A percentile compares a stretch with the other conserved stretches of the same genome.
Evolutionary conservation across 2,797 vertebrate genomes (phyloP).

Genomic region (Cyprinodon diabolis): DNA sequence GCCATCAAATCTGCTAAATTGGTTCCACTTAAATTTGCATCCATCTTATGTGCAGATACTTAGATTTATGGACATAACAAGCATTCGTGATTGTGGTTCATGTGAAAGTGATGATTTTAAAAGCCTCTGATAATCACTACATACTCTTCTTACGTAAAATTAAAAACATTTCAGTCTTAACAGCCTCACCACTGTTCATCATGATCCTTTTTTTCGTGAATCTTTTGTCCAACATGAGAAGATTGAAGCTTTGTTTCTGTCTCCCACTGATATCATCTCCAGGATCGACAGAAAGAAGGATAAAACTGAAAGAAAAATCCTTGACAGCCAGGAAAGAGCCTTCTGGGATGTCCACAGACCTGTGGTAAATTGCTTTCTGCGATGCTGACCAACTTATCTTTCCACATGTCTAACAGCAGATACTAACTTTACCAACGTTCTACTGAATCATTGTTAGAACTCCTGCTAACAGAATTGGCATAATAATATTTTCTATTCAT

Average conservation of each 20-base stretch:
- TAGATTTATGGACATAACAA: not conserved
- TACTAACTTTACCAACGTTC: not conserved
- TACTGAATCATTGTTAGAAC: not conserved
- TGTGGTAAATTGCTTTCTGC: constrained; percentile 84
- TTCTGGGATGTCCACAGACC: constrained; percentile 99
- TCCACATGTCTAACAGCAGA: not conserved
- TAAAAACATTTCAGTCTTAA: not conserved
- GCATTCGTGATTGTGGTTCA: not conserved
- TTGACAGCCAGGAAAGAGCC: constrained; percentile 98
- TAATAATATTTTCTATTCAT: not conserved
- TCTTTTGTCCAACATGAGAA: constrained; percentile 1
- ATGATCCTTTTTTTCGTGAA: constrained; percentile 9
- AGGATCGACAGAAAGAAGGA: constrained; percentile 99
- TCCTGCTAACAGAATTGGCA: not conserved
- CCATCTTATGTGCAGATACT: not conserved
- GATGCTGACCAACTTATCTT: constrained; percentile 12
- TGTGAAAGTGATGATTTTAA: not conserved
- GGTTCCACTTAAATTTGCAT: not conserved
- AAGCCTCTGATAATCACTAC: not conserved
- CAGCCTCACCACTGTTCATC: constrained; percentile 1
- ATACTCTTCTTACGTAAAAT: not conserved
- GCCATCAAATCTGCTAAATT: not conserved
- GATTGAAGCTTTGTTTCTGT: constrained; percentile 27
- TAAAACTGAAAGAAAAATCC: constrained; percentile 98
- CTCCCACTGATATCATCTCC: constrained; percentile 57